Evolutionary conservation across 2,113 vertebrate genomes (phyloP).

Genomic region (Nansenia antarctica): DNA sequence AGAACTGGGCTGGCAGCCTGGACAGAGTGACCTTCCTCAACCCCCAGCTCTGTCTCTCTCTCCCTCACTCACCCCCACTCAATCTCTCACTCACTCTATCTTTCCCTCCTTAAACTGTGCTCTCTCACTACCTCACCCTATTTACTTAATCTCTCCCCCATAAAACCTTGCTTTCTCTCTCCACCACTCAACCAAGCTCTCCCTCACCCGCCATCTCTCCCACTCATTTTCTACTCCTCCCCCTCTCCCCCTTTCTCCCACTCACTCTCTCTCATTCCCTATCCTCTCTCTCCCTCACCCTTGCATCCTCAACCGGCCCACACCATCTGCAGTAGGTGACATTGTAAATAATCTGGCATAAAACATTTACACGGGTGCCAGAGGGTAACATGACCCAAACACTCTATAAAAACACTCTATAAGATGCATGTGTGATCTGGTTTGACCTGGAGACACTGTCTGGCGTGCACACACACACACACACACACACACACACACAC

Average conservation of each 20-base stretch:
- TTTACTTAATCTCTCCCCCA: background rate
- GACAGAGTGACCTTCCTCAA: slow-evolving; percentile 49
- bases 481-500: slow-evolving; percentile 12
- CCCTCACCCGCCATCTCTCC: background rate
- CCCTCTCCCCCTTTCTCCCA: background rate
- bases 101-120: background rate
- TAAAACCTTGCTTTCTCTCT: background rate
- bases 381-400: background rate
- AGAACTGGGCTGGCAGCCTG: slow-evolving; percentile 46
- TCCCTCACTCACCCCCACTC: too few relatives aligned
- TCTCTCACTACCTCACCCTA: background rate
- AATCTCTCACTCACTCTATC: background rate
- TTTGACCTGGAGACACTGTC: background rate
- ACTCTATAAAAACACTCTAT: background rate
- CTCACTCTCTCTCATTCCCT: background rate
- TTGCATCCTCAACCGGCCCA: too few relatives aligned
- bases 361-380: background rate
- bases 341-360: too few relatives aligned
- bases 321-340: too few relatives aligned
- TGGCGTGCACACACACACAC: slow-evolving; percentile 5
- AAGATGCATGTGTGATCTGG: background rate
- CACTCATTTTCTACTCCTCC: background rate
- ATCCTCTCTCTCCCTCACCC: background rate
- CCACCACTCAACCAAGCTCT: background rate
- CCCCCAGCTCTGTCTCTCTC: slow-evolving; percentile 7